These are phyloP conservation scores for Triplophysa siluroides DNA, from an alignment of 2,113 vertebrate species.

Conservation along the genomic window DNA sequence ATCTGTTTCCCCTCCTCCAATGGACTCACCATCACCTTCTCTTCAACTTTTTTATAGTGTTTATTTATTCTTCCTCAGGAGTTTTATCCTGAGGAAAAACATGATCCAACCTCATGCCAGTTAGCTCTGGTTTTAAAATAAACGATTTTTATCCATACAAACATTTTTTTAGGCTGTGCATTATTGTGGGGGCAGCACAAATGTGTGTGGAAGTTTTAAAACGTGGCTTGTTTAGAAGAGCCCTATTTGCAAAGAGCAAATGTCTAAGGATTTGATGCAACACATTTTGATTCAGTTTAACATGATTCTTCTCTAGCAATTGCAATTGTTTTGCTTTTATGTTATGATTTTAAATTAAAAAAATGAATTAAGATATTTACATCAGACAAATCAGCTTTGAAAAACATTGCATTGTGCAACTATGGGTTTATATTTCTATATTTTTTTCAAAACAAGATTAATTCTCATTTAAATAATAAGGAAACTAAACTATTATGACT, in stretches of 20 bases:
- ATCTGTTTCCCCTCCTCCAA: conserved; percentile 37
- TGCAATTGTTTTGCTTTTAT: background rate
- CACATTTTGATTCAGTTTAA: background rate
- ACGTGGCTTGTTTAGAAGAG: too few species aligned
- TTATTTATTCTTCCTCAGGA: conserved; percentile 51
- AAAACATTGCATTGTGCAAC: background rate
- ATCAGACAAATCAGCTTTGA: background rate
- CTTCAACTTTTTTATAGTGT: conserved; percentile 39
- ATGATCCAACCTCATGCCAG: conserved; percentile 32
- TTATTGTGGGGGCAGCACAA: background rate
- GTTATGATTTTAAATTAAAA: background rate
- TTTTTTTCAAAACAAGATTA: background rate
- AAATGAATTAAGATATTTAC: background rate
- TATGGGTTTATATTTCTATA: too few species aligned
- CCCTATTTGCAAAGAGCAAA: too few species aligned
- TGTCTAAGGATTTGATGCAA: background rate
- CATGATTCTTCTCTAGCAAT: background rate
- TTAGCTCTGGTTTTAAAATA: conserved; percentile 38
- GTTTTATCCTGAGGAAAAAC: conserved; percentile 12
- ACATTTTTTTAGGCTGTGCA: background rate
- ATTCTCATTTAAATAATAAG: background rate
- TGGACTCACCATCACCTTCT: conserved; percentile 51
- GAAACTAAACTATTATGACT: background rate
- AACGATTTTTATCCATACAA: conserved; percentile 4
- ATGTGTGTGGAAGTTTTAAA: background rate